Conservation (phyloP, 2,888 invertebrate species). For the Criorhina ranunculi region DNA sequence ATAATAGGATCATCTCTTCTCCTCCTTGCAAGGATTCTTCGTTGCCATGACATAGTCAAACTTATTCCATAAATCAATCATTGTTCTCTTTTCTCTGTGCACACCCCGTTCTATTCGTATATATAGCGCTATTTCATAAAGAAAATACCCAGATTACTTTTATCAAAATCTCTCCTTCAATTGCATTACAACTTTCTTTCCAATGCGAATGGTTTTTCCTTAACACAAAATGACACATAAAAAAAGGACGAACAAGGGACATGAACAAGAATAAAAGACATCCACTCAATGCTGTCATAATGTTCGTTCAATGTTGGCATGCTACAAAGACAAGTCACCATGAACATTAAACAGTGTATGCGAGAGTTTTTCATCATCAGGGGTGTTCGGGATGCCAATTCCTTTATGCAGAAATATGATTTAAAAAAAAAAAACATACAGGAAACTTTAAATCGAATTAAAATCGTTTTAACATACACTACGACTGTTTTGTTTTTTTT, state of each 20-base stretch:
- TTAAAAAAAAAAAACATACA: constrained; percentile 17
- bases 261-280: constrained; percentile 71
- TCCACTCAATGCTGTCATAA: constrained; percentile 57
- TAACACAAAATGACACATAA: constrained; percentile 26
- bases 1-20: constrained; percentile 70
- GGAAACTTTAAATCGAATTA: not conserved
- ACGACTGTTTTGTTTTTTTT: no score
- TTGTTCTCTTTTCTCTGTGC: constrained; percentile 55
- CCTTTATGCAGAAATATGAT: constrained; percentile 15
- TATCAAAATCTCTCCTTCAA: constrained; percentile 72
- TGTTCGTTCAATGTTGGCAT: constrained; percentile 59
- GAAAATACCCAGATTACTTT: constrained; percentile 71
- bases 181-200: constrained; percentile 74
- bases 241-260: constrained; percentile 25
- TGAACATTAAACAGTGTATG: constrained; percentile 19
- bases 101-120: not conserved
- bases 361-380: constrained; percentile 11
- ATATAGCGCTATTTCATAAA: constrained; percentile 44
- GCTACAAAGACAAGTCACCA: constrained; percentile 26
- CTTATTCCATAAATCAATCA: constrained; percentile 74
- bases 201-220: constrained; percentile 50
- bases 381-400: constrained; percentile 43
- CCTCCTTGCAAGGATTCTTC: constrained; percentile 26
- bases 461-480: no score
- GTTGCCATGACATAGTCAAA: constrained; percentile 26